Base-by-base conservation (phyloP, 2,113 vertebrate species). In the Mystacornis crossleyi region DNA sequence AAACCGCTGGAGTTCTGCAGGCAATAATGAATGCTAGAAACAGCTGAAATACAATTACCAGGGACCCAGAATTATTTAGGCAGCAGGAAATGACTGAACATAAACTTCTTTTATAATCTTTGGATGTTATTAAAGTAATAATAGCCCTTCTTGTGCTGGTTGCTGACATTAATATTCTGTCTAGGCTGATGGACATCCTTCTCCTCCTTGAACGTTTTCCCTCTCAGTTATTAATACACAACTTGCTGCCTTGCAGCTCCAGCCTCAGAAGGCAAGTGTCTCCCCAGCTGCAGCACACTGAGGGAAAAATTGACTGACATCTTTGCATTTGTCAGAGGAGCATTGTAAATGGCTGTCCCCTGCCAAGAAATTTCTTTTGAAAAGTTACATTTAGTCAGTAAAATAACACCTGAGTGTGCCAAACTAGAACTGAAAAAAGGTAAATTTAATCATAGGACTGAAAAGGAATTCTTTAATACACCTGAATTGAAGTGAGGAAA, bases 11-110 rank as follows among this genome's bases (percentile, higher is more conserved):
- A 92, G 26, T 48, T 93, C 47, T 80, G 29, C 38, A 93, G 73
- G 66, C 66, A 91, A 69, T 53, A 89, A 66, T 5, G 33, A 62
- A 42, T n/a, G 29, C 42, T 85, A 29, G n/a, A 90, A 95, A 53
- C 23, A 34, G 78, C 53, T 93, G 42, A 87, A 89, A 70, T 19
- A 57, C 31, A 42, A 70, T 89, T 91, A 79, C 23, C 10, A 85
- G 34, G 12, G 28, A 51, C 34, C 12, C 50, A 53, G 42, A 54
- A 65, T 85, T 31, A 75, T n/a, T 81, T 43, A 50, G 19, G 57
- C 57, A 89, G 36, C 45, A 87, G 91, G n/a, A 94, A 95, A 89
- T 71, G 26, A 53, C 12, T 3, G 4, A 81, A 75, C 7, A 17
- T 45, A 87, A 84, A 82, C 0, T 50, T 91, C 48, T 40, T 43